These are phyloP conservation scores for Toxotes lorentzi DNA, from an alignment of 2,797 vertebrate genomes.

Conservation along the genomic window DNA sequence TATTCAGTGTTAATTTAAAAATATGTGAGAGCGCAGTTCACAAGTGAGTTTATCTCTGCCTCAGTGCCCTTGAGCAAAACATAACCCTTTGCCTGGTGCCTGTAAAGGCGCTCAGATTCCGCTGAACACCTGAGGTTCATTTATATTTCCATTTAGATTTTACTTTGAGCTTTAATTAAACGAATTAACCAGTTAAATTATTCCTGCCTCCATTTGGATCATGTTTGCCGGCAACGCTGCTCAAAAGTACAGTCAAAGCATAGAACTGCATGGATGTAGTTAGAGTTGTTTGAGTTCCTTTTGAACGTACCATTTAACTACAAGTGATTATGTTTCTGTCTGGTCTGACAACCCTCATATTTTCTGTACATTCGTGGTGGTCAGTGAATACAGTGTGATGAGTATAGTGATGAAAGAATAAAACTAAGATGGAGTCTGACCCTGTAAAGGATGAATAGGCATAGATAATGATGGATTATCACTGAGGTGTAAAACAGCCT, in stretches of 20 bases:
- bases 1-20: no score
- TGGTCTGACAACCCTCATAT: no score
- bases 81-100: constrained; percentile 2
- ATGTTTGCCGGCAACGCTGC: constrained; percentile 20
- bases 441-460: no score
- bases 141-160: constrained; percentile 34
- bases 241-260: constrained; percentile 1
- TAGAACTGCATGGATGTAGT: background rate
- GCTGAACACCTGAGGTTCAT: constrained; percentile 18
- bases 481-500: no score
- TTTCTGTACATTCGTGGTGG: no score
- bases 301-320: no score
- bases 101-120: constrained; percentile 20
- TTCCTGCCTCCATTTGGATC: constrained; percentile 11
- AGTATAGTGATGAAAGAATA: no score
- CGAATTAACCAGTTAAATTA: constrained; percentile 11
- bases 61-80: constrained; percentile 13
- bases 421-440: no score
- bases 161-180: constrained; percentile 38
- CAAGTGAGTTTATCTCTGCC: constrained; percentile 1
- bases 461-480: no score
- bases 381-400: no score
- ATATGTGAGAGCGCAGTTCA: background rate
- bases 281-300: no score
- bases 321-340: no score